These are phyloP conservation scores for Euphysa ruthae DNA, from an alignment of 30 jellyfish, hydroid and myxozoan genomes.

Conservation along the genomic window DNA sequence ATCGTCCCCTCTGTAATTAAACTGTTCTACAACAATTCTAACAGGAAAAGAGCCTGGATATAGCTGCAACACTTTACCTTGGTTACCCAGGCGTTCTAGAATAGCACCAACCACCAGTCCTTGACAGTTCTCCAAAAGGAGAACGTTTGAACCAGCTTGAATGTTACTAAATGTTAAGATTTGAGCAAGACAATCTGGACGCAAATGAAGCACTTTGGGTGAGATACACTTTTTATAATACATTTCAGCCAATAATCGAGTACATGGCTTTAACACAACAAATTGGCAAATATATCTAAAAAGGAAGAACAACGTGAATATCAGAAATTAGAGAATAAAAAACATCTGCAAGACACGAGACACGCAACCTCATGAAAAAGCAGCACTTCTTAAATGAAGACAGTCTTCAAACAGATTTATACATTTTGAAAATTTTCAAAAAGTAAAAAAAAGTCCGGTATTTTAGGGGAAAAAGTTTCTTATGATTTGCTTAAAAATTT, in stretches of 20 bases:
- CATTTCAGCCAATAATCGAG: constrained; percentile 52
- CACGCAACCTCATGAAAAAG: too few species aligned
- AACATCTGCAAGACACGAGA: too few species aligned
- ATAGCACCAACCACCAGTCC: constrained; percentile 69
- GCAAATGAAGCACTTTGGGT: constrained; percentile 43
- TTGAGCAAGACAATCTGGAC: constrained; percentile 76
- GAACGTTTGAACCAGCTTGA: constrained; percentile 59
- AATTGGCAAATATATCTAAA: constrained; percentile 70
- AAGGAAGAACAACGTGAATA: too few species aligned
- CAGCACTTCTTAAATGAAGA: too few species aligned
- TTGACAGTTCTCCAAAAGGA: constrained; percentile 59
- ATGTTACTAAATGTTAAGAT: constrained; percentile 57
- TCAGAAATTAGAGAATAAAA: too few species aligned
- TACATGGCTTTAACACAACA: constrained; percentile 53
- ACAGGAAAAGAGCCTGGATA: constrained; percentile 69
- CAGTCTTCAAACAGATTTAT: too few species aligned
- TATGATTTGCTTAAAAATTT: too few species aligned
- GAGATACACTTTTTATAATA: constrained; percentile 38
- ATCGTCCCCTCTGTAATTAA: constrained; percentile 29
- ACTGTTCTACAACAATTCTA: constrained; percentile 55
- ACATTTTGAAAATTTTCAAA: too few species aligned
- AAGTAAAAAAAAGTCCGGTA: too few species aligned
- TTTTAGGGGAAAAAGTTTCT: too few species aligned
- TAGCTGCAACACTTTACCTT: constrained; percentile 54
- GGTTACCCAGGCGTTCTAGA: constrained; percentile 72